These are phyloP conservation scores for Acromyrmex echinatior DNA, from an alignment of 1,140 invertebrate genomes.

Conservation along the genomic window DNA sequence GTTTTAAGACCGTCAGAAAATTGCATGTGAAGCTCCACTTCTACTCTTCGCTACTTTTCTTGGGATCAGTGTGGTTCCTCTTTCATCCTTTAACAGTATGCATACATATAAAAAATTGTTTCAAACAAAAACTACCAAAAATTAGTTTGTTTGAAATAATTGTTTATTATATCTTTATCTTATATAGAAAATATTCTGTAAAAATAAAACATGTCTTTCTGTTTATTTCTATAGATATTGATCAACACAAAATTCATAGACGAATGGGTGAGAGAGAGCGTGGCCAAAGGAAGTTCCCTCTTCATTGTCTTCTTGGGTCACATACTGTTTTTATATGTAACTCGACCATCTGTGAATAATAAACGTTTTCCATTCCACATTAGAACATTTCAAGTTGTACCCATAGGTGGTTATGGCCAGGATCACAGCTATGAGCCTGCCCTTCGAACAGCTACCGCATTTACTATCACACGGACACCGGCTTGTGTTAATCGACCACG, in stretches of 20 bases:
- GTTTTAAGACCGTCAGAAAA: slow-evolving; percentile 78
- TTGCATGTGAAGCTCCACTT: slow-evolving; percentile 87
- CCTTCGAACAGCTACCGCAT: slow-evolving; percentile 66
- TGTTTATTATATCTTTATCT: background rate
- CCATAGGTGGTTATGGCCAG: slow-evolving; percentile 77
- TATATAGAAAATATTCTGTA: slow-evolving; percentile 1
- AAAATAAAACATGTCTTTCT: slow-evolving; percentile 6
- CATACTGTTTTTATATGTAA: slow-evolving; percentile 90
- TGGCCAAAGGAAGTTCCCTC: slow-evolving; percentile 93
- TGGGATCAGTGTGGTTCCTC: slow-evolving; percentile 89
- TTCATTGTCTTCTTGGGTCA: slow-evolving; percentile 93
- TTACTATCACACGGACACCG: slow-evolving; percentile 71
- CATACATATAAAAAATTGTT: background rate
- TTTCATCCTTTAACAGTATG: slow-evolving; percentile 81
- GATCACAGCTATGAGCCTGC: slow-evolving; percentile 80
- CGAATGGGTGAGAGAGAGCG: slow-evolving; percentile 96
- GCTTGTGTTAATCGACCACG: slow-evolving; percentile 20
- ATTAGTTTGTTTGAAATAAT: slow-evolving; percentile 15
- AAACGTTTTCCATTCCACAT: slow-evolving; percentile 83
- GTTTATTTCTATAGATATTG: slow-evolving; percentile 89
- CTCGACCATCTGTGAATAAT: slow-evolving; percentile 79
- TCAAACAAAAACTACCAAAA: slow-evolving; percentile 12
- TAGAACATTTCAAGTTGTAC: slow-evolving; percentile 81
- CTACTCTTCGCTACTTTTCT: slow-evolving; percentile 94
- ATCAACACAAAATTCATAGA: slow-evolving; percentile 94